Conservation (phyloP, 2,113 vertebrate species). For the Dendropsophus ebraccatus region DNA sequence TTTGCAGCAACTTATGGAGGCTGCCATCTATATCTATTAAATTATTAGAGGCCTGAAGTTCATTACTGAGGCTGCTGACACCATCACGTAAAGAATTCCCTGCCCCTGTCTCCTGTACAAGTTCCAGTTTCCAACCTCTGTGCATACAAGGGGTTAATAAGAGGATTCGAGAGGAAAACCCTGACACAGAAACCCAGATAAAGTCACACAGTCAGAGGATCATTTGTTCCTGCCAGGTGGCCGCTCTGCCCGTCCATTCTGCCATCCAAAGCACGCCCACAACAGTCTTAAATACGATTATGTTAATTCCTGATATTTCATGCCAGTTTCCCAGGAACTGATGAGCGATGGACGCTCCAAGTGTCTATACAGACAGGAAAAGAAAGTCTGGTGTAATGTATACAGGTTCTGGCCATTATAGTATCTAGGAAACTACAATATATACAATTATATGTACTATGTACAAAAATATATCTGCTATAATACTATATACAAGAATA, state of each 20-base stretch:
- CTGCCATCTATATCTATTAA: too few species aligned
- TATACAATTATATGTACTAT: background rate
- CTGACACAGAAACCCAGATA: conserved; percentile 62
- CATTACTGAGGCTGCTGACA: too few species aligned
- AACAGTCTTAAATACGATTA: conserved; percentile 86
- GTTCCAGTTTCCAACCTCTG: background rate
- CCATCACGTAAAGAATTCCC: too few species aligned
- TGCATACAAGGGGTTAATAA: background rate
- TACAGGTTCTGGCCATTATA: background rate
- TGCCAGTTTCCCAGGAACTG: conserved; percentile 84
- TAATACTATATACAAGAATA: conserved; percentile 21
- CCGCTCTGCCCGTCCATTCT: conserved; percentile 68
- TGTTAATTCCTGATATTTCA: conserved; percentile 78
- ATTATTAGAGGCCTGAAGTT: too few species aligned
- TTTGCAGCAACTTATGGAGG: too few species aligned
- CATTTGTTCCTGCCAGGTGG: conserved; percentile 89
- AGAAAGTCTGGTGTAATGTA: conserved; percentile 36
- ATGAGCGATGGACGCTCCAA: conserved; percentile 71
- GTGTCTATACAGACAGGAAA: conserved; percentile 74
- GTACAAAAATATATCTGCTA: background rate
- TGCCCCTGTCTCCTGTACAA: too few species aligned
- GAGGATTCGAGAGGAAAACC: background rate
- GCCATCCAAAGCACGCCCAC: conserved; percentile 76
- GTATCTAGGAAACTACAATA: background rate
- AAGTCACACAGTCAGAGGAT: conserved; percentile 72